Conservation (phyloP, 2,113 vertebrate species). For the Muscicapa adusta region DNA sequence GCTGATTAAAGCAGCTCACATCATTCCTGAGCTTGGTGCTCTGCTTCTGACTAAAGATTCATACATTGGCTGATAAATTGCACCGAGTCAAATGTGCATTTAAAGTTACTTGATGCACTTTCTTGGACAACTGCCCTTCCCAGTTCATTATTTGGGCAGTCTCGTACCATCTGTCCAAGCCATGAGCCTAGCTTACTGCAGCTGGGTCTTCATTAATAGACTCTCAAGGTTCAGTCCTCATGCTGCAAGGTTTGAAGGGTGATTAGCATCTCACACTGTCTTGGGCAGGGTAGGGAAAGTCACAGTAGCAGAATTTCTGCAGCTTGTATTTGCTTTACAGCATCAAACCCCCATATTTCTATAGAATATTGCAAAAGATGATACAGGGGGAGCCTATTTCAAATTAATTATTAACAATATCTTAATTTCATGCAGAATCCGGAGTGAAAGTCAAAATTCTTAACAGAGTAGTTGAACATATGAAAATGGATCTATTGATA, state of each 20-base stretch:
- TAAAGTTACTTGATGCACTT: constrained; percentile 20
- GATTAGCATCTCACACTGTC: not conserved
- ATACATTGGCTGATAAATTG: not conserved
- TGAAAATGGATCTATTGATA: not conserved
- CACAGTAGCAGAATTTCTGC: not conserved
- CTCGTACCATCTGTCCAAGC: constrained; percentile 9
- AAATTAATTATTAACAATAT: not conserved
- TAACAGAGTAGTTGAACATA: not conserved
- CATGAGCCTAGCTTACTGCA: not conserved
- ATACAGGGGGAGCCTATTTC: not conserved
- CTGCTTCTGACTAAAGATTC: not conserved
- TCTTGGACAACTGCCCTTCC: constrained; percentile 31
- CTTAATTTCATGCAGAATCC: not conserved
- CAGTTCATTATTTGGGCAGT: constrained; percentile 13
- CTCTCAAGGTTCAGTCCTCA: not conserved
- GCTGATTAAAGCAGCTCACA: not conserved
- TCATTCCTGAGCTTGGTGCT: not conserved
- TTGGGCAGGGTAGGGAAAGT: not conserved
- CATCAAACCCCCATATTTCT: not conserved
- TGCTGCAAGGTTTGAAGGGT: not conserved
- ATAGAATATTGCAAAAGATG: not conserved
- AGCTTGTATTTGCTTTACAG: not conserved
- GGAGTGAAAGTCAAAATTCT: not conserved
- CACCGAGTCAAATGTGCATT: not conserved
- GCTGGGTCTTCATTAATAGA: constrained; percentile 16